These are phyloP conservation scores for Calypte anna DNA, from an alignment of 2,113 vertebrate species.

Conservation along the genomic window DNA sequence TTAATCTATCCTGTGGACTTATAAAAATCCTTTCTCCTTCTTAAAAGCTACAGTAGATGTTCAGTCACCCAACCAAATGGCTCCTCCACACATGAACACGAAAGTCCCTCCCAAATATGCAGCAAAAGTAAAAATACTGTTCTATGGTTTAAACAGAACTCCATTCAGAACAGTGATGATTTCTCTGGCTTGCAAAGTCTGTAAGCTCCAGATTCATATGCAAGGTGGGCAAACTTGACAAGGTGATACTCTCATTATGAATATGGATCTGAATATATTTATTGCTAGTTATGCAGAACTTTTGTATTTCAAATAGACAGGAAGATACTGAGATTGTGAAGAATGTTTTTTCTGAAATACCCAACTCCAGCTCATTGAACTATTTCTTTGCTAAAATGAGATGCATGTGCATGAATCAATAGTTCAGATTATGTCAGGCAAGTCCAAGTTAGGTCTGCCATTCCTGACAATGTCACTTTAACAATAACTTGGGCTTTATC, in stretches of 20 bases:
- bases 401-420: neutral
- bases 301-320: neutral
- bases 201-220: neutral
- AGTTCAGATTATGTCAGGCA: neutral
- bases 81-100: accelerated
- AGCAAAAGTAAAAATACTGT: neutral
- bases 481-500: neutral
- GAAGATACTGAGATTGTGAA: neutral
- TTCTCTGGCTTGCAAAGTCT: neutral
- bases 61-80: neutral
- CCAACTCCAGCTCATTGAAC: no score
- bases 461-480: neutral
- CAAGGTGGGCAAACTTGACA: neutral
- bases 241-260: neutral
- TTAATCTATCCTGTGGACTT: neutral
- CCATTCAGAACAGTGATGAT: accelerated
- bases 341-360: neutral
- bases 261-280: neutral
- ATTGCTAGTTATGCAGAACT: neutral
- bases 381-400: neutral
- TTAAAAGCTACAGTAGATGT: neutral
- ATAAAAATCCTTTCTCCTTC: neutral
- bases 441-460: neutral
- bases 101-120: neutral
- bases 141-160: neutral